Evolutionary conservation across 1,140 invertebrate species (phyloP).

Genomic region (Drosophila nasuta): DNA sequence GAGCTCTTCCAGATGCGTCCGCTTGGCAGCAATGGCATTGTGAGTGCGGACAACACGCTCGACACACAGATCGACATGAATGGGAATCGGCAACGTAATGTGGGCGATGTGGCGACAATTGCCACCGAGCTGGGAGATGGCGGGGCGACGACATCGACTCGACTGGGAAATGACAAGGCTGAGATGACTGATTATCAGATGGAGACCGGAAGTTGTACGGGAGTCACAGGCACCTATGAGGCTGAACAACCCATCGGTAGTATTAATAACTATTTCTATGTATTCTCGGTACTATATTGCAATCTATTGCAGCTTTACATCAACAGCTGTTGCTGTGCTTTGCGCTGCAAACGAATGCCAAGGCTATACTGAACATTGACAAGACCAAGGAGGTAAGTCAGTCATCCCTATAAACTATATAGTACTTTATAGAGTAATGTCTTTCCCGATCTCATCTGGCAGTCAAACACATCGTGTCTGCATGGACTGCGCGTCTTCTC

Average conservation of each 20-base stretch:
- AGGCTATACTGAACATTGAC: conserved; percentile 87
- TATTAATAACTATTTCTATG: neutral
- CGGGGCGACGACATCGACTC: conserved; percentile 29
- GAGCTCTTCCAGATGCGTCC: conserved; percentile 83
- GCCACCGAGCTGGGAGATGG: conserved; percentile 24
- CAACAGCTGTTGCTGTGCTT: conserved; percentile 85
- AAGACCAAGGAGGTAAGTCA: conserved; percentile 79
- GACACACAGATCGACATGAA: conserved; percentile 61
- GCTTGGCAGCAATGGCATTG: conserved; percentile 53
- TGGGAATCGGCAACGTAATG: conserved; percentile 50
- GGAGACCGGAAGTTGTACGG: conserved; percentile 71
- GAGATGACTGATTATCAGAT: conserved; percentile 73
- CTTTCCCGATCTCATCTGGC: neutral
- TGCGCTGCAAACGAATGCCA: conserved; percentile 86
- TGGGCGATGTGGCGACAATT: conserved; percentile 1
- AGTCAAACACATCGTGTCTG: conserved; percentile 90
- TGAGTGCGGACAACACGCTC: conserved; percentile 37
- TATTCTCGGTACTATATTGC: too few species aligned
- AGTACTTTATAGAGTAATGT: too few species aligned
- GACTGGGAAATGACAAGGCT: conserved; percentile 36
- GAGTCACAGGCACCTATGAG: conserved; percentile 70
- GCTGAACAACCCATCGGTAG: conserved; percentile 72
- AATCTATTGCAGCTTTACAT: conserved; percentile 68
- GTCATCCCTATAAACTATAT: neutral
- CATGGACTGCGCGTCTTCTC: conserved; percentile 94